phyloP scores from a whole-genome alignment of 1,140 invertebrate genomes.

The Trachymyrmex septentrionalis region DNA sequence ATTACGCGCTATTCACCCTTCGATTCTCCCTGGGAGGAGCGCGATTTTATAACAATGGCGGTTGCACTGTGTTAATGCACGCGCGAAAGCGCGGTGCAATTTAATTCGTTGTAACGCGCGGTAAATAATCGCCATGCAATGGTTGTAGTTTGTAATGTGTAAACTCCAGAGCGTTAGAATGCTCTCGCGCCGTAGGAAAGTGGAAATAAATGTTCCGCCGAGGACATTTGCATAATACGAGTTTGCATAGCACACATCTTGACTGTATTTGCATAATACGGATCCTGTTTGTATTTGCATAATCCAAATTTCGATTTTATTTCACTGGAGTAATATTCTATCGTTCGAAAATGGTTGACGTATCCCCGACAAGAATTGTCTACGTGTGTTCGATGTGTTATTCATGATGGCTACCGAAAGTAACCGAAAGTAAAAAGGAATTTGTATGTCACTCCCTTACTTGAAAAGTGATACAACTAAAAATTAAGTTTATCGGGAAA shows the following conservation, averaged over 20 bases:
- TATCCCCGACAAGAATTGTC: background rate
- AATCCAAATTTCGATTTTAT: constrained; percentile 62
- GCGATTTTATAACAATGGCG: constrained; percentile 16
- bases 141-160: constrained; percentile 7
- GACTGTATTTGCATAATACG: constrained; percentile 57
- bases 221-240: constrained; percentile 52
- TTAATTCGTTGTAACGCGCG: constrained; percentile 32
- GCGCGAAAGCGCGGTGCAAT: background rate
- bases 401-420: background rate
- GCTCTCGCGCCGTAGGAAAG: constrained; percentile 31
- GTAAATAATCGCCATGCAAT: constrained; percentile 6
- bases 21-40: background rate
- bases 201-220: constrained; percentile 56
- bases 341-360: constrained; percentile 47
- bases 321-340: constrained; percentile 47
- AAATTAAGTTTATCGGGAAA: no score
- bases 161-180: constrained; percentile 31
- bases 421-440: no score
- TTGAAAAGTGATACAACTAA: no score
- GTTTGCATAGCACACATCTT: constrained; percentile 49
- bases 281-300: constrained; percentile 54
- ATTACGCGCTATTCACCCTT: constrained; percentile 44
- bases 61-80: constrained; percentile 3
- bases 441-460: background rate
- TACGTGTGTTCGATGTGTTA: constrained; percentile 13